These are phyloP conservation scores for Sclerurus mexicanus DNA, from an alignment of 2,113 vertebrate genomes.

Conservation along the genomic window DNA sequence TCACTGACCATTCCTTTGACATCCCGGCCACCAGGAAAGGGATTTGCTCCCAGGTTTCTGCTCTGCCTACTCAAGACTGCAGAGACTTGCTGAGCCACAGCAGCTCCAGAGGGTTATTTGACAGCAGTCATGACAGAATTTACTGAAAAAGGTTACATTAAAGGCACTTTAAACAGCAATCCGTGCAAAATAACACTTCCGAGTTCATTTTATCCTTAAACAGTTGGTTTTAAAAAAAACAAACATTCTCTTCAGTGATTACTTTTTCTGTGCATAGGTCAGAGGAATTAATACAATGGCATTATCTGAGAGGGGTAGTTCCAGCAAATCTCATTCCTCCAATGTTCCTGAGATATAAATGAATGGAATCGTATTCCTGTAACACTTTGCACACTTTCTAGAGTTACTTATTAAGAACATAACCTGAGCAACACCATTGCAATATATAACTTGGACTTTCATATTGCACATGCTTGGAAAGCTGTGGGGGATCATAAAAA, in stretches of 20 bases:
- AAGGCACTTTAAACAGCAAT: background rate
- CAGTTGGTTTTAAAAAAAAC: background rate
- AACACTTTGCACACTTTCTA: background rate
- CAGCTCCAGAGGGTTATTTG: background rate
- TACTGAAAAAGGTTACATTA: background rate
- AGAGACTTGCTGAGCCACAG: too few relatives aligned
- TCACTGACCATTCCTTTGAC: background rate
- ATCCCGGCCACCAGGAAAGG: background rate
- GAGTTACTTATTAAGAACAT: background rate
- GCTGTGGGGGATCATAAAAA: background rate
- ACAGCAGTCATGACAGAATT: background rate
- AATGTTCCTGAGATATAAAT: background rate
- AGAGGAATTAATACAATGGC: background rate
- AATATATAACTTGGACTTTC: background rate
- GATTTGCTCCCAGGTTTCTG: background rate
- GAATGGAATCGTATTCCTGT: background rate
- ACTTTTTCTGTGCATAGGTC: background rate
- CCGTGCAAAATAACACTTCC: background rate
- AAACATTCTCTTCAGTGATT: background rate
- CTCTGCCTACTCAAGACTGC: background rate
- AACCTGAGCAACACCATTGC: background rate
- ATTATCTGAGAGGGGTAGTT: background rate
- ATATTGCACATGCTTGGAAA: background rate
- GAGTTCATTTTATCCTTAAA: background rate
- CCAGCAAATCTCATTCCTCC: background rate